A percentile compares a stretch with the other conserved stretches of the same genome.
phyloP scores from a whole-genome alignment of 2,888 invertebrate genomes.

The Adelognathus sp. region DNA sequence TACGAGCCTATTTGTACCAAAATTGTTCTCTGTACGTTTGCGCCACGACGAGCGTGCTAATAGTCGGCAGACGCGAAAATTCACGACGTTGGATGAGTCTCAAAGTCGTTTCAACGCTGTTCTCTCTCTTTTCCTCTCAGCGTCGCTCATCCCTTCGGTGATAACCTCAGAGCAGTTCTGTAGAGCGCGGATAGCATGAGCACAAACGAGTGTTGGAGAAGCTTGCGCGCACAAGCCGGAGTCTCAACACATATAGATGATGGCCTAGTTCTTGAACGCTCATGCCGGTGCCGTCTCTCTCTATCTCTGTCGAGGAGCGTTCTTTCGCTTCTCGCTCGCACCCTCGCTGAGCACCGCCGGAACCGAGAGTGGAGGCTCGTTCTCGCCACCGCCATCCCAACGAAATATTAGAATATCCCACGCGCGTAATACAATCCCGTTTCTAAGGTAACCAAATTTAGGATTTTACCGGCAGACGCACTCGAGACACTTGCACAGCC shows the following conservation, averaged over 20 bases:
- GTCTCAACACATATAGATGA: conserved; percentile 45
- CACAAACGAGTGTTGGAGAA: conserved; percentile 20
- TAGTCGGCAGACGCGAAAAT: conserved; percentile 28
- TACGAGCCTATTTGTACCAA: background rate
- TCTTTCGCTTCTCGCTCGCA: background rate
- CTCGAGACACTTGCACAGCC: conserved; percentile 73
- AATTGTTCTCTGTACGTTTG: background rate
- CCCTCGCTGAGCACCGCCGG: background rate
- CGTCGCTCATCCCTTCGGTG: background rate
- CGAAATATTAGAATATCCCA: conserved; percentile 73
- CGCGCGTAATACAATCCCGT: conserved; percentile 79
- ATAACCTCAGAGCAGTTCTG: conserved; percentile 14
- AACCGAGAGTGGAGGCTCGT: conserved; percentile 4
- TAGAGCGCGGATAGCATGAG: conserved; percentile 18
- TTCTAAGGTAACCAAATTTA: conserved; percentile 79
- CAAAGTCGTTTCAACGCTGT: conserved; percentile 48
- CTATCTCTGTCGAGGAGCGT: background rate
- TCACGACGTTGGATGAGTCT: conserved; percentile 40
- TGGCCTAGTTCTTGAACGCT: conserved; percentile 49
- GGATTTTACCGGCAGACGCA: conserved; percentile 78
- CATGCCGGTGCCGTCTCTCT: background rate
- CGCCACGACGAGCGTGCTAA: conserved; percentile 18
- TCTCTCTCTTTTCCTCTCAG: too few relatives aligned
- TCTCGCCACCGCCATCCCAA: conserved; percentile 22
- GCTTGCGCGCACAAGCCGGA: conserved; percentile 28